Conservation (phyloP, 1,140 invertebrate genomes). For the Capitella teleta region DNA sequence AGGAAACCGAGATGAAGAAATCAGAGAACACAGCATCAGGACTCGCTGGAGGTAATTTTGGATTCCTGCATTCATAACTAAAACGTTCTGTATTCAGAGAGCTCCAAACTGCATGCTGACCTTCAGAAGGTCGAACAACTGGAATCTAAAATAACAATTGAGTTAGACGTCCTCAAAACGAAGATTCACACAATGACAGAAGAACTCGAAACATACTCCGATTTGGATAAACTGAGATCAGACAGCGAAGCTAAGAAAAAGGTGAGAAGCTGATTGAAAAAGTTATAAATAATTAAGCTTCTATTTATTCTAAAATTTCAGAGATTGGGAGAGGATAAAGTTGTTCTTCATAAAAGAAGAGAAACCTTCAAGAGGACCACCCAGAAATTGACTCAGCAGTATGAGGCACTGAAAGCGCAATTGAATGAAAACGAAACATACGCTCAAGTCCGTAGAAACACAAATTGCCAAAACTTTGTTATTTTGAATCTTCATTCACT, state of each 20-base stretch:
- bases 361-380: conserved; percentile 32
- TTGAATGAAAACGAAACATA: conserved; percentile 59
- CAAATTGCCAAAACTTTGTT: background rate
- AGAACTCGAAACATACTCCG: conserved; percentile 43
- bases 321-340: conserved; percentile 42
- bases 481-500: background rate
- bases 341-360: conserved; percentile 26
- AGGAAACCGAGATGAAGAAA: conserved; percentile 49
- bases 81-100: conserved; percentile 27
- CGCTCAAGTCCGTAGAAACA: conserved; percentile 28
- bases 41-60: conserved; percentile 34
- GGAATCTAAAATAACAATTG: conserved; percentile 48
- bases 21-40: conserved; percentile 46
- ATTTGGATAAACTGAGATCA: conserved; percentile 42
- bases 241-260: conserved; percentile 44
- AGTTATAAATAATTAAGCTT: no score
- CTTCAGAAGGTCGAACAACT: conserved; percentile 48
- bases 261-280: conserved; percentile 15
- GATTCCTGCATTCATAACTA: background rate
- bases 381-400: conserved; percentile 38
- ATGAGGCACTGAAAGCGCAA: conserved; percentile 45
- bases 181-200: conserved; percentile 45
- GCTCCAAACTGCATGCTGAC: conserved; percentile 45
- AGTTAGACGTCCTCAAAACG: conserved; percentile 43
- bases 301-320: conserved; percentile 13